phyloP scores from a whole-genome alignment of 2,888 invertebrate genomes.

The Invenusta paracnida region DNA sequence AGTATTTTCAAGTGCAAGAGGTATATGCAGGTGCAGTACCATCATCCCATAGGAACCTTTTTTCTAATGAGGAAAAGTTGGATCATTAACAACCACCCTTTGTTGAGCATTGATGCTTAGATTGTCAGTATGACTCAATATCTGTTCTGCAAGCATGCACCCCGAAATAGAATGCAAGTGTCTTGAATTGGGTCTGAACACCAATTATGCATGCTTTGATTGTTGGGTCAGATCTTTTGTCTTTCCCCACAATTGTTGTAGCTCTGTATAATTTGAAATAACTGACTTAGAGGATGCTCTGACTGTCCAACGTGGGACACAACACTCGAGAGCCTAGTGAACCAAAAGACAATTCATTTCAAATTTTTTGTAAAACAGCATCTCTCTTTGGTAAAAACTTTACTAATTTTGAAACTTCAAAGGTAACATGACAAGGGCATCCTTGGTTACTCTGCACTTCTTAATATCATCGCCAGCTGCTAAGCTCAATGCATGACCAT shows the following conservation, averaged over 20 bases:
- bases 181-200: conserved; percentile 12
- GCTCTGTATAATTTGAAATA: neutral
- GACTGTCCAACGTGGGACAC: neutral
- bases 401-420: neutral
- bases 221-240: neutral
- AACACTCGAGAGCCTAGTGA: neutral
- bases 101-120: neutral
- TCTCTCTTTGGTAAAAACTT: neutral
- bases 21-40: neutral
- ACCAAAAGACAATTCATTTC: neutral
- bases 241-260: neutral
- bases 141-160: neutral
- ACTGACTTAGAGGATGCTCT: neutral
- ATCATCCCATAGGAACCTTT: neutral
- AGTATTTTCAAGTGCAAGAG: neutral
- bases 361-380: neutral
- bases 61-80: neutral
- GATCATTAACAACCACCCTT: neutral
- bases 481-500: neutral
- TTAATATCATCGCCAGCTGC: neutral
- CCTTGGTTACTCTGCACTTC: neutral
- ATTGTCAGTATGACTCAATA: conserved; percentile 5
- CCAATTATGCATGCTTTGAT: neutral
- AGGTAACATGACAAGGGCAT: neutral
- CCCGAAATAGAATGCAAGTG: neutral